Evolutionary conservation across 2,888 invertebrate genomes (phyloP), one percentile per base, ranked within the genome.

Genomic region (Hirtodrosophila histrioides): DNA sequence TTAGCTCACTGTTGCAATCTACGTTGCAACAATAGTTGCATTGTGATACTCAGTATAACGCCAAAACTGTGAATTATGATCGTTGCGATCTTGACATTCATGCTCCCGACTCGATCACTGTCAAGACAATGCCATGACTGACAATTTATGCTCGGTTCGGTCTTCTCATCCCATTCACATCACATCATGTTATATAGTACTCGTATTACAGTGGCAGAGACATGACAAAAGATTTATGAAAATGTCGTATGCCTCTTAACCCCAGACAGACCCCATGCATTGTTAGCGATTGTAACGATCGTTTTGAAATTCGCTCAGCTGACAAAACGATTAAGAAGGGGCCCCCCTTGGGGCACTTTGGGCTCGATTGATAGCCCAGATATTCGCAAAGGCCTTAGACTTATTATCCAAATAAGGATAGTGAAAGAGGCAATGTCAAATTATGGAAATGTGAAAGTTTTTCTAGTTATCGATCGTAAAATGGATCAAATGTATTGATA

Each of bases 201-300:
- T 17, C 6, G 37, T 48, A 57, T 69, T 56, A 35, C 35, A 45
- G 39, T 8, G 40, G 27, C 35, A 61, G 17, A 29, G 9, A 11
- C 40, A 41, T 45, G 45, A 43, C 58, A 49, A 57, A 68, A 71
- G 75, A 75, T 75, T 75, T 75, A 75, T 75, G 75, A 75, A 75
- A 75, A 71, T 75, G 75, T 68, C 69, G 56, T 41, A 12, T 24
- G 41, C 17, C 67, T 56, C 49, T 45, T 36, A 50, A 35, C 40
- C 53, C 48, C 41, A 66, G 33, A 69, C 51, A 50, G 56, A 48
- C 8, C 37, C 17, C 40, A 31, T 31, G 49, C 67, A 70, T 71
- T 71, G 71, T 71, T 71, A 31, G 23, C 7, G 37, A 5, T 56
- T 51, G 51, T 69, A 46, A 58, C 65, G 69, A 70, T 65, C 65